These are phyloP conservation scores for Scolopax bukidnonensis DNA, from an alignment of 2,797 vertebrate genomes.

Conservation along the genomic window DNA sequence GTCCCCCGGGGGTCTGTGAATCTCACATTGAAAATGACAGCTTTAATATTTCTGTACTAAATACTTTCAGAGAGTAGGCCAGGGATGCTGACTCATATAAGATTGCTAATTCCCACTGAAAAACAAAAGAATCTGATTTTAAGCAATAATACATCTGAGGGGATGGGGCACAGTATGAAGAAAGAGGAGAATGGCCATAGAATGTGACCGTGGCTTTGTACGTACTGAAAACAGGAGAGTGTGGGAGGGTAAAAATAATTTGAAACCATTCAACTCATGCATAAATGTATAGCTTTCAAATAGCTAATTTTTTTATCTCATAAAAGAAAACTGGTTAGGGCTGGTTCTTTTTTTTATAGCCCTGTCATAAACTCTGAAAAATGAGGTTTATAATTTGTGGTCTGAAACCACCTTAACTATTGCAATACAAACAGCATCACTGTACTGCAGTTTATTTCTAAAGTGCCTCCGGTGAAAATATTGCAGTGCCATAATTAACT, in stretches of 20 bases:
- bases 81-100: neutral
- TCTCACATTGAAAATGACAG: conserved; percentile 49
- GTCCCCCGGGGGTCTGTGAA: conserved; percentile 30
- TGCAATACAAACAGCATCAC: conserved; percentile 65
- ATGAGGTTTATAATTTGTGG: conserved; percentile 53
- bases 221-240: neutral
- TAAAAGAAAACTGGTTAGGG: conserved; percentile 52
- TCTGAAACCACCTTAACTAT: conserved; percentile 60
- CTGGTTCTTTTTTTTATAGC: conserved; percentile 46
- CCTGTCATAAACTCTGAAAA: conserved; percentile 57
- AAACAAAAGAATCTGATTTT: conserved; percentile 11
- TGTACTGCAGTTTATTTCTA: conserved; percentile 66
- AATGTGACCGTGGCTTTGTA: neutral
- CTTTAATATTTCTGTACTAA: conserved; percentile 57
- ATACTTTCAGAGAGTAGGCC: conserved; percentile 22
- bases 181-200: neutral
- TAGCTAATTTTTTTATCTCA: conserved; percentile 52
- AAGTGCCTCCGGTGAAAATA: conserved; percentile 66
- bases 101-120: neutral
- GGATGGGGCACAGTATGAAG: neutral
- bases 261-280: conserved; percentile 34
- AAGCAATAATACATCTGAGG: neutral
- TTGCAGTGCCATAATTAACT: conserved; percentile 75
- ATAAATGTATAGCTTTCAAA: conserved; percentile 61
- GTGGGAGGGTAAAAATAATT: conserved; percentile 10